A percentile compares a stretch with the other conserved stretches of the same genome.
phyloP scores from a whole-genome alignment of 30 jellyfish, hydroid and myxozoan species.

The Phacellophora camtschatica region DNA sequence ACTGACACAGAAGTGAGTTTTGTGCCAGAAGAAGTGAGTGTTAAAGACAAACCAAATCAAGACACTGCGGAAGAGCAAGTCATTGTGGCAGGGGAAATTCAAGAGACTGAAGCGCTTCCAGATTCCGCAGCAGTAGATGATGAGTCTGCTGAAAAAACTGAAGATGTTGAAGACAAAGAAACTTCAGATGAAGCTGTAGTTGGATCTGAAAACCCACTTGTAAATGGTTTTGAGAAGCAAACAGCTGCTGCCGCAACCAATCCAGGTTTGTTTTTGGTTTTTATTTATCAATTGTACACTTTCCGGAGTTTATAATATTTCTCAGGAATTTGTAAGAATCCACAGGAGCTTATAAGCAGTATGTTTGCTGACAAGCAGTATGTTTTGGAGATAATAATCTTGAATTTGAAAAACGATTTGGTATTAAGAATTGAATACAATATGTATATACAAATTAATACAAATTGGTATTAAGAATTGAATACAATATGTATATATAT shows the following conservation, averaged over 20 bases:
- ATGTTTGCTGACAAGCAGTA: too few species aligned
- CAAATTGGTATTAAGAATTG: too few species aligned
- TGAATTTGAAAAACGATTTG: too few species aligned
- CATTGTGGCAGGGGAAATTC: neutral
- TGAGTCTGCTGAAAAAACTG: neutral
- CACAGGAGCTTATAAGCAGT: too few species aligned
- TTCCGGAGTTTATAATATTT: too few species aligned
- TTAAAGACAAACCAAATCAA: neutral
- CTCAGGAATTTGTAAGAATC: too few species aligned
- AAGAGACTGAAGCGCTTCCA: neutral
- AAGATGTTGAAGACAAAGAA: neutral
- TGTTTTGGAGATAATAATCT: too few species aligned
- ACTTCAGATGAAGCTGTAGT: neutral
- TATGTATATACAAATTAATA: too few species aligned
- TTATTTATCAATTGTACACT: too few species aligned
- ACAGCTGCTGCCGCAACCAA: neutral
- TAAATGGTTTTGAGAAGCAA: conserved; percentile 31
- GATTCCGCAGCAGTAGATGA: neutral
- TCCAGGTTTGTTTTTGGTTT: conserved; percentile 11
- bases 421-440: too few species aligned
- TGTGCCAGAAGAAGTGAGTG: neutral
- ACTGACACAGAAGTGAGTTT: neutral
- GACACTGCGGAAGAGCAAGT: neutral
- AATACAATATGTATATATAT: too few species aligned
- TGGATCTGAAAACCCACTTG: neutral